Evolutionary conservation across 2,888 invertebrate species (phyloP).

Genomic region (Hirtodrosophila trivittata): DNA sequence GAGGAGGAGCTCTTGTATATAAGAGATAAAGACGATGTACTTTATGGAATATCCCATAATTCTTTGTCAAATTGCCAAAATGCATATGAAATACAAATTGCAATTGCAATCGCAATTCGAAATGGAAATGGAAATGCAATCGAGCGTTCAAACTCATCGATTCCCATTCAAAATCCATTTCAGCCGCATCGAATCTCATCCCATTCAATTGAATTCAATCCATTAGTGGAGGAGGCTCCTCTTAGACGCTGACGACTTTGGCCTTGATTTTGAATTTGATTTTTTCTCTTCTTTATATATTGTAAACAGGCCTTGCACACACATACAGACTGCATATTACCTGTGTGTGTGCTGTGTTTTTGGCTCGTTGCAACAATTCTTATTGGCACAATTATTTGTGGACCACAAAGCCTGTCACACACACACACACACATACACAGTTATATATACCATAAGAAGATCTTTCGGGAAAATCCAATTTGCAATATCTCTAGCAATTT

Average conservation of each 20-base stretch:
- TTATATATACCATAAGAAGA: too few species aligned
- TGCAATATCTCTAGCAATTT: conserved; percentile 28
- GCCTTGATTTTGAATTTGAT: conserved; percentile 65
- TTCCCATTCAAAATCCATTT: not conserved
- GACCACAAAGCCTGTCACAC: too few species aligned
- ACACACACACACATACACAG: too few species aligned
- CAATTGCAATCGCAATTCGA: too few species aligned
- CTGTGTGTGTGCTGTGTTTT: conserved; percentile 10
- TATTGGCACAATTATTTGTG: too few species aligned
- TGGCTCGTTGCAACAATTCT: conserved; percentile 19
- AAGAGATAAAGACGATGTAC: too few species aligned
- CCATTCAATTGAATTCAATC: conserved; percentile 49
- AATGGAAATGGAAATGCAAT: conserved; percentile 64
- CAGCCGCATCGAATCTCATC: conserved; percentile 7
- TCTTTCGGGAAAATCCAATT: conserved; percentile 46
- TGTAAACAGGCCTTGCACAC: conserved; percentile 25
- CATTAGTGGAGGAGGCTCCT: conserved; percentile 56
- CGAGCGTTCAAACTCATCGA: conserved; percentile 27
- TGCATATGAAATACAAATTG: conserved; percentile 56
- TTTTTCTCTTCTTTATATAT: conserved; percentile 12
- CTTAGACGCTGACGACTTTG: too few species aligned
- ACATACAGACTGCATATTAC: too few species aligned
- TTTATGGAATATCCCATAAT: conserved; percentile 6
- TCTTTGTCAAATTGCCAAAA: conserved; percentile 60
- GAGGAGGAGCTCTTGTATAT: too few species aligned